Evolutionary conservation across 2,113 vertebrate genomes (phyloP).

Genomic region (Ophthalmolycus amberensis): DNA sequence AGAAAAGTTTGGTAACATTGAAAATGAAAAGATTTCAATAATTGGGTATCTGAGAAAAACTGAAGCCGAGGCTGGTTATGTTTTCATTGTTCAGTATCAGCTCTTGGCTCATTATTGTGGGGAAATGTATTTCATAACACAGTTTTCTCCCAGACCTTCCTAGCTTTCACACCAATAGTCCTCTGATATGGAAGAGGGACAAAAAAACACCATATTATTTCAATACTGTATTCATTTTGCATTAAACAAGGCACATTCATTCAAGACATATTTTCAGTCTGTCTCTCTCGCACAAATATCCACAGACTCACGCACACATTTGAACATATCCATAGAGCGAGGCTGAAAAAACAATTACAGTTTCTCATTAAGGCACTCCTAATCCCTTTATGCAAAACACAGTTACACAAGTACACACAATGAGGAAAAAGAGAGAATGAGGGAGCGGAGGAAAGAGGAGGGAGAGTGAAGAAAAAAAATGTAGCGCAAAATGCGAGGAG

Average conservation of each 20-base stretch:
- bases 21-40: slow-evolving; percentile 61
- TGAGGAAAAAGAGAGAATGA: slow-evolving; percentile 89
- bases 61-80: slow-evolving; percentile 48
- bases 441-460: slow-evolving; percentile 77
- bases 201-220: slow-evolving; percentile 53
- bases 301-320: slow-evolving; percentile 64
- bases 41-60: slow-evolving; percentile 58
- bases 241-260: slow-evolving; percentile 73
- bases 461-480: slow-evolving; percentile 73
- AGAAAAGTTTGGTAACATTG: slow-evolving; percentile 61
- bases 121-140: slow-evolving; percentile 68
- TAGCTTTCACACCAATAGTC: slow-evolving; percentile 60
- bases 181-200: slow-evolving; percentile 62
- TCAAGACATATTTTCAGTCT: slow-evolving; percentile 68
- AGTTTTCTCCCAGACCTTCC: slow-evolving; percentile 58
- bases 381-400: slow-evolving; percentile 99
- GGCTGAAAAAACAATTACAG: slow-evolving; percentile 90
- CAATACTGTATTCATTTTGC: slow-evolving; percentile 69
- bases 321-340: slow-evolving; percentile 76
- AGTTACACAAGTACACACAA: slow-evolving; percentile 99
- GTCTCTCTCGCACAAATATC: slow-evolving; percentile 57
- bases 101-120: slow-evolving; percentile 63
- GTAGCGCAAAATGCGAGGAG: slow-evolving; percentile 92
- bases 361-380: slow-evolving; percentile 99
- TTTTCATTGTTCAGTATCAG: slow-evolving; percentile 71